These are phyloP conservation scores for Drosophila mercatorum DNA, from an alignment of 2,888 invertebrate species.

Conservation along the genomic window DNA sequence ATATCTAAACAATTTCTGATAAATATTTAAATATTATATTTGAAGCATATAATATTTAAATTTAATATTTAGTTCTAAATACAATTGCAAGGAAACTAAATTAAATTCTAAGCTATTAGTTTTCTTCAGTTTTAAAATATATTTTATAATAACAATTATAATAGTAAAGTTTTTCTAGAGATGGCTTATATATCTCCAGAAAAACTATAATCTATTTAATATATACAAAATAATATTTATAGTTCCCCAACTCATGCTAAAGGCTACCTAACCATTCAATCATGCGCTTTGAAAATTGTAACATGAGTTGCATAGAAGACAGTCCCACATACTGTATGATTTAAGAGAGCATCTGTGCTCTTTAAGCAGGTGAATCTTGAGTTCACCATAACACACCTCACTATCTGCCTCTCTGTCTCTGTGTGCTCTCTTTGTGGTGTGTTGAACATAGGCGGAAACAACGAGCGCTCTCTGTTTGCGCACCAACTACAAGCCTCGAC, in stretches of 20 bases:
- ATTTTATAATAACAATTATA: not conserved
- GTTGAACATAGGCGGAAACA: constrained; percentile 67
- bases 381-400: constrained; percentile 45
- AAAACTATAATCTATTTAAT: no score
- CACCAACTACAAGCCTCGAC: constrained; percentile 32
- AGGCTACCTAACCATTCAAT: no score
- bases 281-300: not conserved
- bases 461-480: constrained; percentile 42
- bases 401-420: constrained; percentile 2
- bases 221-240: no score
- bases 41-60: not conserved
- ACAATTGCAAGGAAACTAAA: not conserved
- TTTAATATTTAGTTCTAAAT: not conserved
- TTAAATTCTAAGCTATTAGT: not conserved
- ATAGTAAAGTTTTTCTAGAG: no score
- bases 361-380: constrained; percentile 33
- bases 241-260: no score
- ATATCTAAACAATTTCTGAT: not conserved
- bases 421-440: constrained; percentile 12
- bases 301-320: constrained; percentile 5
- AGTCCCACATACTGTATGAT: constrained; percentile 39
- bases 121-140: not conserved
- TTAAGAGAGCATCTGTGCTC: constrained; percentile 56
- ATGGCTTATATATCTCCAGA: no score
- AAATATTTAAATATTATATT: not conserved